Evolutionary conservation across 2,797 vertebrate species (phyloP), one percentile per base, ranked within the genome.

Genomic region (Cryptoblepharus egeriae): DNA sequence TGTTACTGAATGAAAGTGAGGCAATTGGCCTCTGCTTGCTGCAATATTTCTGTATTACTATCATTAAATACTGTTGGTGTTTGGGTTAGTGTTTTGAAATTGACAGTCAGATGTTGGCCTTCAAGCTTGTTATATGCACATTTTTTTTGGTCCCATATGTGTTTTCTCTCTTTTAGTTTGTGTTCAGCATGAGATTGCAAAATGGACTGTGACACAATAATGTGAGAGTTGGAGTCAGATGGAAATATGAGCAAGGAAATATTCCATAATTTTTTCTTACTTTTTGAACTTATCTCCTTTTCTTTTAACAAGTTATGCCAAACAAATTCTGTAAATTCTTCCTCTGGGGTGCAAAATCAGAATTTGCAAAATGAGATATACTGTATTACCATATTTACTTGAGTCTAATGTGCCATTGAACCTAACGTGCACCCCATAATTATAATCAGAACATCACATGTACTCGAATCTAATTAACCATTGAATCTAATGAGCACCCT

Each of bases 1-100:
- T 78, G 79, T 85, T 64, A n/a, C 70, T 75, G 15, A 75, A 55
- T 61, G 24, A 70, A 79, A 80, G 58, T 67, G 70, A 63, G 16
- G 42, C 60, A 7, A 55, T 87, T 77, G 74, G 71, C 67, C 57
- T 55, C 74, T 67, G 35, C 2, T 69, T n/a, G 69, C 61, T 45
- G 35, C 61, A 73, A 28, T 68, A 80, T 77, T 61, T 74, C 18
- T 74, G 35, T 74, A 80, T 84, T 77, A 22, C 77, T 77, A 28
- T 68, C 30, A 37, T 86, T 86, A 86, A 42, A 57, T 68, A 37
- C 32, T 26, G 71, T 18, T 61, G 24, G 6, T 32, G 32, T 49
- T 77, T 69, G 35, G n/a, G 4, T 24, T 55, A 22, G 28, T 69
- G 10, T 58, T 63, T 73, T 64, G 58, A 70, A 79, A 81, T n/a